A percentile compares a stretch with the other conserved stretches of the same genome.
These are phyloP conservation scores for Oreochromis mossambicus DNA, from an alignment of 2,797 vertebrate species.

Conservation along the genomic window DNA sequence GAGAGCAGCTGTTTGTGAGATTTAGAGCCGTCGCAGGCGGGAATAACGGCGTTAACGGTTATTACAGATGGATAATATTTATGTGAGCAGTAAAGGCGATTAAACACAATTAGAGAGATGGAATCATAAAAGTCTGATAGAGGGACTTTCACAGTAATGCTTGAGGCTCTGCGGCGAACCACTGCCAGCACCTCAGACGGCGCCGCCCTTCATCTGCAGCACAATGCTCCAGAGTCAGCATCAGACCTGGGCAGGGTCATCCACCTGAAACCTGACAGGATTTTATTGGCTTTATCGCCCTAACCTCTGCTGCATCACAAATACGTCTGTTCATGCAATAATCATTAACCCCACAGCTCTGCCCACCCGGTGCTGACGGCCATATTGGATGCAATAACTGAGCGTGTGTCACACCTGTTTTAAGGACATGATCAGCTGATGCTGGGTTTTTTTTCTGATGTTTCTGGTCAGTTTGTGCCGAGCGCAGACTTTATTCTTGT, in stretches of 20 bases:
- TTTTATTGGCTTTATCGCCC: background rate
- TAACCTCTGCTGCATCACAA: background rate
- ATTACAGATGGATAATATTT: conserved; percentile 44
- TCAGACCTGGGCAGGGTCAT: background rate
- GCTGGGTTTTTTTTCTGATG: background rate
- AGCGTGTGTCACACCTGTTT: background rate
- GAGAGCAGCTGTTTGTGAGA: background rate
- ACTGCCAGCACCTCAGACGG: background rate
- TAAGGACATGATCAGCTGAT: background rate
- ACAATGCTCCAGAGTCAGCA: background rate
- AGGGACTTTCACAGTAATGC: background rate
- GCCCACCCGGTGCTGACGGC: fast-evolving
- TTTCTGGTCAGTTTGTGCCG: background rate
- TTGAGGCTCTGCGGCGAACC: background rate
- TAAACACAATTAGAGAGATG: conserved; percentile 43
- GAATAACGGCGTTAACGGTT: conserved; percentile 26
- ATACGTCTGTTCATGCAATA: background rate
- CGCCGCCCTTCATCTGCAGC: background rate
- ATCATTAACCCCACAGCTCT: background rate
- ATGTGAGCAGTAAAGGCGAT: conserved; percentile 38
- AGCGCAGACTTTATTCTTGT: background rate
- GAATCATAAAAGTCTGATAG: conserved; percentile 29
- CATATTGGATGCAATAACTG: background rate
- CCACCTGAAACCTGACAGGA: background rate
- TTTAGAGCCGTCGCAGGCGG: background rate